A percentile compares a stretch with the other conserved stretches of the same genome.
Evolutionary conservation across 2,113 vertebrate genomes (phyloP).

Genomic region (Rhagologus leucostigma): DNA sequence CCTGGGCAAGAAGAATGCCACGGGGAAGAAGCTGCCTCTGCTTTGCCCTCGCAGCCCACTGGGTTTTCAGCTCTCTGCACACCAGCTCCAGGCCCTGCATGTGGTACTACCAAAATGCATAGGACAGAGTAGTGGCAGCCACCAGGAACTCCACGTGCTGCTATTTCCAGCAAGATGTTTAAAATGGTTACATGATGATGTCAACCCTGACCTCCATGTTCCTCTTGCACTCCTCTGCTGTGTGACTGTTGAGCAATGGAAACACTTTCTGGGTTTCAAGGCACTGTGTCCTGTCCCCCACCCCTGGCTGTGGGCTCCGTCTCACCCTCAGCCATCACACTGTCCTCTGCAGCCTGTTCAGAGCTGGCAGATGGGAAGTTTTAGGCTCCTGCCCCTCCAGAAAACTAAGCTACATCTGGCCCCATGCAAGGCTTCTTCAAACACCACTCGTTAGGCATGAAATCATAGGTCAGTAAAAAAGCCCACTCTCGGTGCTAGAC

Average conservation of each 20-base stretch:
- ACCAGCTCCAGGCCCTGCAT: neutral
- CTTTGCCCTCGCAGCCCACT: neutral
- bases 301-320: neutral
- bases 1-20: neutral
- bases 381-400: neutral
- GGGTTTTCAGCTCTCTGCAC: neutral
- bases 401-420: neutral
- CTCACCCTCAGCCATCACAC: neutral
- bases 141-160: neutral
- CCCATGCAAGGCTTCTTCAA: neutral
- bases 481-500: neutral
- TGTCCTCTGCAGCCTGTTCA: neutral
- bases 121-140: neutral
- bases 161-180: neutral
- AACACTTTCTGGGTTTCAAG: neutral
- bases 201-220: neutral
- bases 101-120: neutral
- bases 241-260: neutral
- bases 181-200: neutral
- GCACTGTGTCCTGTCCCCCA: fast-evolving
- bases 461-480: neutral
- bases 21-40: neutral
- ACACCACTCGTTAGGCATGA: neutral
- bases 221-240: neutral
- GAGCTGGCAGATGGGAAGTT: neutral